These are phyloP conservation scores for Calyptomena viridis DNA, from an alignment of 2,113 vertebrate species.

Conservation along the genomic window DNA sequence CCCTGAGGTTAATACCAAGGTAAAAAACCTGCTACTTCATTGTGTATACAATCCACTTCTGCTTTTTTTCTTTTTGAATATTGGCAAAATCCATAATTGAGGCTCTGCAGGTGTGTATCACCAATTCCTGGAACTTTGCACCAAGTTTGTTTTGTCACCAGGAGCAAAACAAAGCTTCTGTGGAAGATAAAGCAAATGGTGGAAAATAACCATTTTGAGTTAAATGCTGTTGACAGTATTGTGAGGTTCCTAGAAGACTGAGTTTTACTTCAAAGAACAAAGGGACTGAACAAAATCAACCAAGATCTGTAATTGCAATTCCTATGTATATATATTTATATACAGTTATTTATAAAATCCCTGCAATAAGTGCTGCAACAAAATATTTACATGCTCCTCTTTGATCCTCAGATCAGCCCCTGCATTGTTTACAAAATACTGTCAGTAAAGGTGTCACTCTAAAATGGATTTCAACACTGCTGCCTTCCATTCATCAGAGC, in stretches of 20 bases:
- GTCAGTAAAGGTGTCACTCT: neutral
- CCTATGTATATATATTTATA: neutral
- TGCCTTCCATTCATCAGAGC: conserved; percentile 6
- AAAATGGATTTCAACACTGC: conserved; percentile 23
- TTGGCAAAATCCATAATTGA: neutral
- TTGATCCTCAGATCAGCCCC: neutral
- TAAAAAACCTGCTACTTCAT: neutral
- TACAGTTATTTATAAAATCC: neutral
- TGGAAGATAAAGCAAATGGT: neutral
- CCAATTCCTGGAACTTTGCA: neutral
- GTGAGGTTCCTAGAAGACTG: neutral
- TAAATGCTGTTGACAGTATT: neutral
- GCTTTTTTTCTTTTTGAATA: neutral
- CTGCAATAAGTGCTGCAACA: neutral
- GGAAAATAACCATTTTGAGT: neutral
- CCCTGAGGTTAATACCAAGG: neutral
- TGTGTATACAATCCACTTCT: neutral
- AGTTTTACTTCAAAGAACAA: neutral
- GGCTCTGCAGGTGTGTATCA: neutral
- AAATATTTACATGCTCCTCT: neutral
- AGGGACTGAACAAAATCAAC: neutral
- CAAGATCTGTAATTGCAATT: neutral
- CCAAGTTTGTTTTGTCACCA: neutral
- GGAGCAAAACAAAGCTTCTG: neutral
- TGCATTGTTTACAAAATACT: conserved; percentile 1